These are phyloP conservation scores for Tetramorium parvispinum DNA, from an alignment of 1,140 invertebrate genomes.

Conservation along the genomic window DNA sequence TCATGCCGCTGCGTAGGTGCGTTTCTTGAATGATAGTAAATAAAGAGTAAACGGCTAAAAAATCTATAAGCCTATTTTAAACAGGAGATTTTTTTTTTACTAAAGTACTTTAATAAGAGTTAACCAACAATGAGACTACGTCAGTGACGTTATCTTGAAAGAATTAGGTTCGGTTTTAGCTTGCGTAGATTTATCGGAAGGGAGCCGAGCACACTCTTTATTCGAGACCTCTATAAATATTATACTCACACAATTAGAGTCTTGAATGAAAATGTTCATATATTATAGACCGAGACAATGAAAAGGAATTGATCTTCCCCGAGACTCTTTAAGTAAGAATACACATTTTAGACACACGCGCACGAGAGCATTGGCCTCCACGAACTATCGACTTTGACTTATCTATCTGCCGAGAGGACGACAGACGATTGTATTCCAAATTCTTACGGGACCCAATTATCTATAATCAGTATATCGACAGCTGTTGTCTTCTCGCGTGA, in stretches of 20 bases:
- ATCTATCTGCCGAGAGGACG: background rate
- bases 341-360: background rate
- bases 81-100: background rate
- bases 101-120: background rate
- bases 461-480: background rate
- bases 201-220: background rate
- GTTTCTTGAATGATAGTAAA: background rate
- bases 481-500: background rate
- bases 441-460: background rate
- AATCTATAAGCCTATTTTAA: conserved; percentile 30
- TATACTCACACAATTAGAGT: background rate
- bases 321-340: no score
- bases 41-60: background rate
- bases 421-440: background rate
- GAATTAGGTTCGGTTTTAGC: conserved; percentile 14
- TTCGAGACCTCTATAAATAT: conserved; percentile 15
- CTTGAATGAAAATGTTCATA: conserved; percentile 10
- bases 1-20: background rate
- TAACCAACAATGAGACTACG: background rate
- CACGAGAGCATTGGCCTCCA: background rate
- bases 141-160: conserved; percentile 5
- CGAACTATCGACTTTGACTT: background rate
- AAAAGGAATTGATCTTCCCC: background rate
- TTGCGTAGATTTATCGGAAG: background rate
- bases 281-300: background rate